phyloP scores from a whole-genome alignment of 2,797 vertebrate genomes.

The Gallinago stenura region DNA sequence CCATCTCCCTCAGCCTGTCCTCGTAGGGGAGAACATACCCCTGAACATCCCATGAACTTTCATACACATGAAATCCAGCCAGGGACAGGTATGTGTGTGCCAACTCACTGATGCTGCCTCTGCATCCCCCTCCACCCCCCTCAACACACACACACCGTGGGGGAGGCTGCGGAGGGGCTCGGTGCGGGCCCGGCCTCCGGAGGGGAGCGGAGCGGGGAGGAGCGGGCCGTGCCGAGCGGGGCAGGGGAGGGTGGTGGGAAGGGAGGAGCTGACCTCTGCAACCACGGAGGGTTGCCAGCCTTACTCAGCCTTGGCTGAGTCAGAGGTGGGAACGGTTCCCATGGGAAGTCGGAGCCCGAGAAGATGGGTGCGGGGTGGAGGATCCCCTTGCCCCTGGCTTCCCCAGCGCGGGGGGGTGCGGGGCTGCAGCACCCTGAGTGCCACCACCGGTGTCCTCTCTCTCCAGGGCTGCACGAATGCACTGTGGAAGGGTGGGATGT shows the following conservation, averaged over 20 bases:
- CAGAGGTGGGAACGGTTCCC: constrained; percentile 22
- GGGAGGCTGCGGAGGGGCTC: neutral
- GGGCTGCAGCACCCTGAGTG: neutral
- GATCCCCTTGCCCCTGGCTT: neutral
- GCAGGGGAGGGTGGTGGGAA: neutral
- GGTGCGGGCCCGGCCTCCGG: neutral
- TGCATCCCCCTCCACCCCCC: neutral
- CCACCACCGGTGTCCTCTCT: accelerated
- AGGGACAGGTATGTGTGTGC: neutral
- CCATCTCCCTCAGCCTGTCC: no score
- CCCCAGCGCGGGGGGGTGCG: no score
- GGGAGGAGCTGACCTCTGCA: constrained; percentile 30
- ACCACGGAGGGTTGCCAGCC: neutral
- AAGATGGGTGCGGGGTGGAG: neutral
- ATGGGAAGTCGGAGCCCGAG: neutral
- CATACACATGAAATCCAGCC: neutral
- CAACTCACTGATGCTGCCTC: neutral
- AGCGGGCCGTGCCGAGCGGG: no score
- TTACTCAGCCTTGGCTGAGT: neutral
- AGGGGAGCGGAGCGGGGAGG: neutral
- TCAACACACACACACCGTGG: no score
- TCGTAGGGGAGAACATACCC: no score
- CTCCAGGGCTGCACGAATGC: accelerated
- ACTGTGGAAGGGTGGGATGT: accelerated
- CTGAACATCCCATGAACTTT: no score